Base-by-base conservation (phyloP, 2,113 vertebrate species). In the Morone saxatilis region DNA sequence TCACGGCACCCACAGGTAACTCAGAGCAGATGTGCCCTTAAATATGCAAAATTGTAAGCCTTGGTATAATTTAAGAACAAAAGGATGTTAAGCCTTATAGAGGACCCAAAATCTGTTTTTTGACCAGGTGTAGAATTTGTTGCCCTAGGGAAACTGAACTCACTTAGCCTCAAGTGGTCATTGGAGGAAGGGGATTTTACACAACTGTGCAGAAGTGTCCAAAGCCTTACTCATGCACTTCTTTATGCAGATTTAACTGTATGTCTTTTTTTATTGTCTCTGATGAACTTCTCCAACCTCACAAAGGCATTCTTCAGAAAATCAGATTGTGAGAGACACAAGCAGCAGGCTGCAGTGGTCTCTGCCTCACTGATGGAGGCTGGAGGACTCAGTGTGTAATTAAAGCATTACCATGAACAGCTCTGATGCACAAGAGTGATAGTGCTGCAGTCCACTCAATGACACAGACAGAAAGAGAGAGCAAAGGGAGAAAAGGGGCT, bases 401-500 rank as follows among this genome's bases (percentile, higher is more conserved):
- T 45, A 36, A 54, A 40, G 22, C 36, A 48, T 78, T 45, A 51
- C n/a, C 78, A 36, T 70, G 47, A 68, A 79, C 40, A 36, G 62
- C 54, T 57, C 71, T 25, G 66, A 54, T 57, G 54, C 40, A 57
- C 20, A 48, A 62, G 65, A 66, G 53, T 45, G 22, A 71, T 59
- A 38, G 25, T 2, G 53, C 75, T 78, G 47, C 82, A 67, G 87
- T 71, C 19, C 10, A 66, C 71, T 70, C 59, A 43, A 53, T 4
- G 57, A 76, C 77, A 53, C 67, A 81, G 72, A 81, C 43, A 20
- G 14, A 71, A 48, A 69, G 63, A 71, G 53, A 69, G 63, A 68
- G 38, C 1, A 10, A 40, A 51, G 77, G 72, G 60, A 71, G 59
- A 25, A 65, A 72, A 47, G 80, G 89, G 87, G 79, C 56, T 93